Conservation (phyloP, 2,888 invertebrate genomes). For the Hydrotaea diabolus region DNA sequence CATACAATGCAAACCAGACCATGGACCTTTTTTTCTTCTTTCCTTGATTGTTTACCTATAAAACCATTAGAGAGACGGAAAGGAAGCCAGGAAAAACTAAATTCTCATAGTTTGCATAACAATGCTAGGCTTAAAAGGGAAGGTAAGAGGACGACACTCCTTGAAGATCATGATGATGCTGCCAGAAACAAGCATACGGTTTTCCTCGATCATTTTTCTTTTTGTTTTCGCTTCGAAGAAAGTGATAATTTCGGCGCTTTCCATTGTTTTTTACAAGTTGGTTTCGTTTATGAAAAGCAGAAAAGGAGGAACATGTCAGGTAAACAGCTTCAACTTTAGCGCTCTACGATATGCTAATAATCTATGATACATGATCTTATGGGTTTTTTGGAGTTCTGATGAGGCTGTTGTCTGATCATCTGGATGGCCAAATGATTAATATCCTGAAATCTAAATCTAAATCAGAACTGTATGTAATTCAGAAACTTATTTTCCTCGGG, state of each 20-base stretch:
- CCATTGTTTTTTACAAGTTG: background rate
- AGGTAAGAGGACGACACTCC: constrained; percentile 43
- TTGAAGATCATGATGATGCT: constrained; percentile 43
- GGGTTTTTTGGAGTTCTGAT: background rate
- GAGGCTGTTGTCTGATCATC: background rate
- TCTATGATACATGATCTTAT: constrained; percentile 20
- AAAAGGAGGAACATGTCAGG: constrained; percentile 26
- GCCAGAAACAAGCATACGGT: too few relatives aligned
- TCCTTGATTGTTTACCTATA: constrained; percentile 46
- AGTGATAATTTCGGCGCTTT: constrained; percentile 64
- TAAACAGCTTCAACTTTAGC: constrained; percentile 36
- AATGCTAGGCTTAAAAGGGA: constrained; percentile 31
- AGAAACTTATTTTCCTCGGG: too few relatives aligned
- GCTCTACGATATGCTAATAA: constrained; percentile 55
- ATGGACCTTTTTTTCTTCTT: constrained; percentile 1
- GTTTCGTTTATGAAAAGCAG: background rate
- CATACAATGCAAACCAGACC: constrained; percentile 38
- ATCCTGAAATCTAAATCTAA: too few relatives aligned
- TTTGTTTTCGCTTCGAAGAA: constrained; percentile 41
- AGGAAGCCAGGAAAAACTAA: constrained; percentile 36
- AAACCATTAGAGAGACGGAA: constrained; percentile 35
- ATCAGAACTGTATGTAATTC: too few relatives aligned
- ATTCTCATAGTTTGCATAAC: constrained; percentile 69
- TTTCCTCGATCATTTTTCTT: constrained; percentile 12
- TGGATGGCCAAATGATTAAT: constrained; percentile 37